Percentiles rank a stretch among this genome's conserved stretches.
phyloP scores from a whole-genome alignment of 2,797 vertebrate species.

The Ptychobarbus kaznakovi region DNA sequence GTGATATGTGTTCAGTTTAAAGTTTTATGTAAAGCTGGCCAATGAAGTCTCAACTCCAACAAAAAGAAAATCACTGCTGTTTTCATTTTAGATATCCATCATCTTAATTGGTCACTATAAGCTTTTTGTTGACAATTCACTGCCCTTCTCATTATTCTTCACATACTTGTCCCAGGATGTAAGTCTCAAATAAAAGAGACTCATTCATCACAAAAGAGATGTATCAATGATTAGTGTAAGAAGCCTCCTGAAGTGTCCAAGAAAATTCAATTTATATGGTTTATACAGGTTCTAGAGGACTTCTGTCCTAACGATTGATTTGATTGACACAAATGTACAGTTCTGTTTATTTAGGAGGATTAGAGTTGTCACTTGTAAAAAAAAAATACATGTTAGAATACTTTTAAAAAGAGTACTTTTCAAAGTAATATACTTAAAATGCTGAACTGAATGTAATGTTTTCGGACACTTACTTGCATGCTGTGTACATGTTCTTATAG shows the following conservation, averaged over 20 bases:
- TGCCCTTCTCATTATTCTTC: slow-evolving; percentile 16
- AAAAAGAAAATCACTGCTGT: slow-evolving; percentile 17
- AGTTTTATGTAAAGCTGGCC: slow-evolving; percentile 1
- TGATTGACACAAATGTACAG: slow-evolving; percentile 57
- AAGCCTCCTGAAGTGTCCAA: background rate
- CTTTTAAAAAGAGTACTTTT: background rate
- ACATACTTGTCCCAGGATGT: background rate
- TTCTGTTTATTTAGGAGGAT: background rate
- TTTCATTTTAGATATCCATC: slow-evolving; percentile 36
- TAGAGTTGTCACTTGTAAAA: background rate
- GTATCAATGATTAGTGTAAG: background rate
- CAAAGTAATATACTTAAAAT: background rate
- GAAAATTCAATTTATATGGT: background rate
- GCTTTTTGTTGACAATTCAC: slow-evolving; percentile 34
- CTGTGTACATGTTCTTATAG: background rate
- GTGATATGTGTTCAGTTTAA: slow-evolving; percentile 8
- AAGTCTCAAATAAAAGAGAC: slow-evolving; percentile 11
- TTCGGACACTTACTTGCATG: background rate
- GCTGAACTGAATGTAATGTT: background rate
- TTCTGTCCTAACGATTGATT: slow-evolving; percentile 57
- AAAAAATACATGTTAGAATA: background rate
- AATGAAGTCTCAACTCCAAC: background rate
- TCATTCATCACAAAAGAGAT: background rate
- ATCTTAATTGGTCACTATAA: slow-evolving; percentile 36
- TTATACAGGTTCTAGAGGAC: background rate